phyloP scores from a whole-genome alignment of 2,797 vertebrate genomes.

The Cygnus olor region DNA sequence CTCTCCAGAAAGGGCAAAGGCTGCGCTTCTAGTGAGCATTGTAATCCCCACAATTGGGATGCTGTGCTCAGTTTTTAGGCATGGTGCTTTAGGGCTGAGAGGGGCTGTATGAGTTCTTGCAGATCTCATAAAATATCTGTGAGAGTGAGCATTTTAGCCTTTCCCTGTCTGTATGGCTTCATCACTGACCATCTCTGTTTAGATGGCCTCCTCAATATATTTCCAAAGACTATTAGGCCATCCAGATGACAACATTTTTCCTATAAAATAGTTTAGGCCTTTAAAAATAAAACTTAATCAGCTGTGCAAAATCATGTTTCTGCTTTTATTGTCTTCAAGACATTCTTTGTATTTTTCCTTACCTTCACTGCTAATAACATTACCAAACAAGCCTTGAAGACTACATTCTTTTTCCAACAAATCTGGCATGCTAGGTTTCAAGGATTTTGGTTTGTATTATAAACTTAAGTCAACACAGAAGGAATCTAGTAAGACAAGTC shows the following conservation, averaged over 20 bases:
- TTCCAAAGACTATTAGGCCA: neutral
- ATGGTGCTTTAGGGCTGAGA: neutral
- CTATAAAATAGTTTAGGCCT: neutral
- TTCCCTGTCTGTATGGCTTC: neutral
- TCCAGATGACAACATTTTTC: neutral
- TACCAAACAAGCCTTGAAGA: neutral
- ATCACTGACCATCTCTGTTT: neutral
- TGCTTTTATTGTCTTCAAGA: neutral
- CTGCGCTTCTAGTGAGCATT: neutral
- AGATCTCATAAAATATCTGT: neutral
- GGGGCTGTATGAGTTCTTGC: neutral
- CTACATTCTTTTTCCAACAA: neutral
- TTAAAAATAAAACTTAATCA: neutral
- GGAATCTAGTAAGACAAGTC: constrained; percentile 41
- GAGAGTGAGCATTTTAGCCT: neutral
- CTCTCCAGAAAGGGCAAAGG: neutral
- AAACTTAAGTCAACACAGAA: neutral
- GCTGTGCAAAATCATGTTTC: neutral
- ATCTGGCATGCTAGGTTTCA: neutral
- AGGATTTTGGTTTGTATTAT: constrained; percentile 4
- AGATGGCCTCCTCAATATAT: neutral
- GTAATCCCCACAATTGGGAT: neutral
- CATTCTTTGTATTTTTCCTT: neutral
- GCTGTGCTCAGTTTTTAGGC: neutral
- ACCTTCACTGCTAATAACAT: neutral